phyloP scores from a whole-genome alignment of 2,888 invertebrate species.

The Tetragonula carbonaria region DNA sequence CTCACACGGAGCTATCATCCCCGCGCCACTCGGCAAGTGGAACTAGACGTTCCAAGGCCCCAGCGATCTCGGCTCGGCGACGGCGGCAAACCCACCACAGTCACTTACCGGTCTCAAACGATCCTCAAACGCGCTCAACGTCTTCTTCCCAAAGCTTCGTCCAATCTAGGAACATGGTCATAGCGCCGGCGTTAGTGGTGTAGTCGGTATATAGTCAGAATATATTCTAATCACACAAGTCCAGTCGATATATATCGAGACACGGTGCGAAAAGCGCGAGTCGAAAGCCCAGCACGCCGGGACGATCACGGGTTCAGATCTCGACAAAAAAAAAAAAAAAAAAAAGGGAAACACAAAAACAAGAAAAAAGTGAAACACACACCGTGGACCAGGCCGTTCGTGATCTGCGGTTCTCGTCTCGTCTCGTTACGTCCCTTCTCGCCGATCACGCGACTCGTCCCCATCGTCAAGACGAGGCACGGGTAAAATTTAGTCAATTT shows the following conservation, averaged over 20 bases:
- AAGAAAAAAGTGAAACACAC: background rate
- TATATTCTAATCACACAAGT: conserved; percentile 46
- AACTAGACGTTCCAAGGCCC: conserved; percentile 82
- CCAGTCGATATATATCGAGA: conserved; percentile 53
- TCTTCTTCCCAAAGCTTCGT: conserved; percentile 79
- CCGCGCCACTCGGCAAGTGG: conserved; percentile 80
- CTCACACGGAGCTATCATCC: conserved; percentile 84
- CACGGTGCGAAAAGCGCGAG: conserved; percentile 45
- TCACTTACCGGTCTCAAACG: conserved; percentile 81
- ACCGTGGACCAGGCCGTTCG: conserved; percentile 58
- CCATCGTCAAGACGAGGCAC: conserved; percentile 53
- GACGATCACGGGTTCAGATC: conserved; percentile 37
- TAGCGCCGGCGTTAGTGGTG: conserved; percentile 62
- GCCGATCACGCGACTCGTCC: conserved; percentile 40
- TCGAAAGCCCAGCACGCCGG: conserved; percentile 28
- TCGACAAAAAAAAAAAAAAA: conserved; percentile 8
- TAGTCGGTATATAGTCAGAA: conserved; percentile 61
- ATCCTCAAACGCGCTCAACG: conserved; percentile 82
- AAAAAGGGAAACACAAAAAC: too few species aligned
- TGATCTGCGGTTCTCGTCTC: conserved; percentile 70
- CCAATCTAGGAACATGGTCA: conserved; percentile 76
- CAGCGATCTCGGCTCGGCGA: conserved; percentile 84
- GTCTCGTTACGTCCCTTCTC: conserved; percentile 16
- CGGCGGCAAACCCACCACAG: conserved; percentile 83
- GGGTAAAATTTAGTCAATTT: conserved; percentile 78